These are phyloP conservation scores for Chrysolina haemoptera DNA, from an alignment of 2,888 invertebrate genomes.

Conservation along the genomic window DNA sequence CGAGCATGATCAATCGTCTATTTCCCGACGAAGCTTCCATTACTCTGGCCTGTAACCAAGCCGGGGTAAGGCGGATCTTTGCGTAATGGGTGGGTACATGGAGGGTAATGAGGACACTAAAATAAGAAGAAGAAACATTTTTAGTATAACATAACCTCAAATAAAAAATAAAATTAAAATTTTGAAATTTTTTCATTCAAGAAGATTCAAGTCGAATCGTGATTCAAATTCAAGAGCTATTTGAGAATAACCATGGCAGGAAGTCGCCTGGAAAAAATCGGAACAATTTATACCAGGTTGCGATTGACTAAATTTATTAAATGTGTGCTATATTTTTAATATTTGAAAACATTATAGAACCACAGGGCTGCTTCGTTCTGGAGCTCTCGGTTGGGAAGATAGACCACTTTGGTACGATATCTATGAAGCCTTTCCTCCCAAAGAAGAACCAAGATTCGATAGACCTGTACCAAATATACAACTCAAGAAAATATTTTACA, in stretches of 20 bases:
- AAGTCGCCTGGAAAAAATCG: constrained; percentile 79
- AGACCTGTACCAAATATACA: constrained; percentile 76
- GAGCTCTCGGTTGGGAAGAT: constrained; percentile 86
- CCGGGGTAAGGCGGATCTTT: too few species aligned
- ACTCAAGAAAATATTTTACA: constrained; percentile 83
- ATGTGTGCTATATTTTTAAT: background rate
- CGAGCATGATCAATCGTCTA: too few species aligned
- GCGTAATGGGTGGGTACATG: too few species aligned
- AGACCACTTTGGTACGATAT: constrained; percentile 95
- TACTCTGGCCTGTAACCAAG: too few species aligned
- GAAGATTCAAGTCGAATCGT: too few species aligned
- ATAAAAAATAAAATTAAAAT: too few species aligned
- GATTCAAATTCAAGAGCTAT: background rate
- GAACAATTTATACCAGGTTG: constrained; percentile 76
- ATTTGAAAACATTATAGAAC: constrained; percentile 72
- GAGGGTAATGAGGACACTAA: too few species aligned
- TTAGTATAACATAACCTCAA: too few species aligned
- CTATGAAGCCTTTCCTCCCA: constrained; percentile 92
- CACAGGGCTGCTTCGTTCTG: constrained; percentile 83
- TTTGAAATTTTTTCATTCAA: too few species aligned
- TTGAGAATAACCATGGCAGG: constrained; percentile 50
- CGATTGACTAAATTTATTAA: background rate
- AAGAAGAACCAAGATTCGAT: constrained; percentile 84
- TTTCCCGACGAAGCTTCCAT: too few species aligned
- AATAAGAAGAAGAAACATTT: too few species aligned